Conservation (phyloP, 2,113 vertebrate species). For the Hoplias malabaricus region DNA sequence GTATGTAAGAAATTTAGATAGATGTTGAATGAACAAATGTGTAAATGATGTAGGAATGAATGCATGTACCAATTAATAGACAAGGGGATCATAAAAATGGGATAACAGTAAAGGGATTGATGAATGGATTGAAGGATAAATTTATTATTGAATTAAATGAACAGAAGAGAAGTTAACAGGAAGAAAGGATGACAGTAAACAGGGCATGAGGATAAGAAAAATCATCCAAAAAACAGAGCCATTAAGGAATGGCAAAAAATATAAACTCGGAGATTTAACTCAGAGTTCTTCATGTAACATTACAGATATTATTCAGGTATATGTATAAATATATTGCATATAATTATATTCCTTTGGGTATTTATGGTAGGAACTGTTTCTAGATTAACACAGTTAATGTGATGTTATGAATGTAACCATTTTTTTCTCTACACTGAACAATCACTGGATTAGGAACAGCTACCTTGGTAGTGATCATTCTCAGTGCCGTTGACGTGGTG, state of each 20-base stretch:
- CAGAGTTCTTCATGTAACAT: too few relatives aligned
- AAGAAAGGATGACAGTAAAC: neutral
- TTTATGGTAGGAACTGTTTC: neutral
- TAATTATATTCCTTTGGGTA: neutral
- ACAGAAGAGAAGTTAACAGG: neutral
- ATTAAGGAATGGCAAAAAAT: neutral
- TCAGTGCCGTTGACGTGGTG: too few relatives aligned
- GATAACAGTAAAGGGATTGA: neutral
- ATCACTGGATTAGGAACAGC: too few relatives aligned
- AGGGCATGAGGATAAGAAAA: neutral
- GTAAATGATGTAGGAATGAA: conserved; percentile 9
- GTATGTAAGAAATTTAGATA: too few relatives aligned
- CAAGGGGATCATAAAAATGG: too few relatives aligned
- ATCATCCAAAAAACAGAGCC: neutral
- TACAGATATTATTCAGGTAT: neutral
- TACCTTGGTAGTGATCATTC: too few relatives aligned
- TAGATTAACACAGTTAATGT: neutral
- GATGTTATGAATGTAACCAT: neutral
- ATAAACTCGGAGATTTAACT: neutral
- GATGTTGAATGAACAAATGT: neutral
- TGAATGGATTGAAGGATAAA: too few relatives aligned
- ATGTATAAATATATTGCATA: neutral
- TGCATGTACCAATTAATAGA: neutral
- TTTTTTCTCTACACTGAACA: too few relatives aligned
- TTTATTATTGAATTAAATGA: too few relatives aligned